Evolutionary conservation across 2,113 vertebrate genomes (phyloP).

Genomic region (Sakesphorus luctuosus): DNA sequence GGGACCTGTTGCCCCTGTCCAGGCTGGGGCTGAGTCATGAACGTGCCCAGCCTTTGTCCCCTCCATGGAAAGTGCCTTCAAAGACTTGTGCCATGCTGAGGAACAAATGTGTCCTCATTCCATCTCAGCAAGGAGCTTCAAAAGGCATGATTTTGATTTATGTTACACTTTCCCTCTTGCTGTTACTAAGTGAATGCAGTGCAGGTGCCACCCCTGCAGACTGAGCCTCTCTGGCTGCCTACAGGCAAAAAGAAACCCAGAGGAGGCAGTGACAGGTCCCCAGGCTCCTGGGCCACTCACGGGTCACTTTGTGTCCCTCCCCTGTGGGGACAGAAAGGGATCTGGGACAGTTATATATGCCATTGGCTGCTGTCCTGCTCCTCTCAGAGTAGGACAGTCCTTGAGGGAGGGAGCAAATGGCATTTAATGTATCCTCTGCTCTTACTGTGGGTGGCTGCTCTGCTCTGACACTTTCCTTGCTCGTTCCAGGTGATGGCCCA

Average conservation of each 20-base stretch:
- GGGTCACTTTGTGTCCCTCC: background rate
- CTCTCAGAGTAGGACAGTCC: background rate
- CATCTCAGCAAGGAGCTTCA: background rate
- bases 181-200: background rate
- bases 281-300: background rate
- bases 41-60: background rate
- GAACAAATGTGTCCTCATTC: constrained; percentile 32
- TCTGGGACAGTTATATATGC: background rate
- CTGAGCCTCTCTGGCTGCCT: background rate
- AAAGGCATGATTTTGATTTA: background rate
- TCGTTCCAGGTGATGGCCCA: constrained; percentile 74
- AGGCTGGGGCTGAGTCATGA: background rate
- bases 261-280: background rate
- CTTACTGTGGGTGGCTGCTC: background rate
- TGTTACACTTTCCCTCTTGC: background rate
- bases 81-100: background rate
- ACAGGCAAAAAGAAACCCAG: background rate
- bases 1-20: fast-evolving
- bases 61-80: background rate
- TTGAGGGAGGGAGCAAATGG: background rate
- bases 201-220: background rate
- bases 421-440: background rate
- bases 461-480: background rate
- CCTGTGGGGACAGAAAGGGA: background rate
- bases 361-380: background rate